Conservation (phyloP, 2,113 vertebrate species). For the Saguinus midas region DNA sequence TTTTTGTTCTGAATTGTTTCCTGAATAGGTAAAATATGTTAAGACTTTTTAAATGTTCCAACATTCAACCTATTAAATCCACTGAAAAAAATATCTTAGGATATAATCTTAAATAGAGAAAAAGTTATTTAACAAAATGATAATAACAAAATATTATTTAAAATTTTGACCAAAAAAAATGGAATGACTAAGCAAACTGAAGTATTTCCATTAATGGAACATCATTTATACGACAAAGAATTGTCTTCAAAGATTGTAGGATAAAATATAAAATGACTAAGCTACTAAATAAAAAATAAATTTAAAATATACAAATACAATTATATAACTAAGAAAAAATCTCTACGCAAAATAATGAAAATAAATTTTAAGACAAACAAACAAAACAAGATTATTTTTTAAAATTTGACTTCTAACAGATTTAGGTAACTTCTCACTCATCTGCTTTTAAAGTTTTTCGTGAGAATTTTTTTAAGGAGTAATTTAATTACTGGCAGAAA, state of each 20-base stretch:
- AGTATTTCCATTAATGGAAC: background rate
- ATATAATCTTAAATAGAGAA: background rate
- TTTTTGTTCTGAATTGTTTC: background rate
- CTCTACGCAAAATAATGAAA: background rate
- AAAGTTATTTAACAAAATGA: background rate
- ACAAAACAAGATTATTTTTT: background rate
- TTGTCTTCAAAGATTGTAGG: background rate
- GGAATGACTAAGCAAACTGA: background rate
- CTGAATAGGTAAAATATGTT: background rate
- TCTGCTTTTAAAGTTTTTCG: constrained; percentile 22
- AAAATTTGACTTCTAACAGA: background rate
- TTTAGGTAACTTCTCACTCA: constrained; percentile 33
- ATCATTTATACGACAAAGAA: background rate
- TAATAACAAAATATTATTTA: background rate
- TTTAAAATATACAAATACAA: background rate
- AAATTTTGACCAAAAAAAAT: constrained; percentile 19
- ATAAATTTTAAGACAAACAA: background rate
- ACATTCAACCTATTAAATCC: background rate
- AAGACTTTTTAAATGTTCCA: constrained; percentile 10
- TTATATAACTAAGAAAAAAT: background rate
- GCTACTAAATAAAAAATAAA: background rate
- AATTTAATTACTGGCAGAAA: constrained; percentile 14
- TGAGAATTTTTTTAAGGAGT: background rate
- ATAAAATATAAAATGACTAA: background rate
- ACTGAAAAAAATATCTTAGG: background rate